Conservation (phyloP, 37 sponge, comb jelly and placozoan genomes). For the Halisarca cf. caerulea region DNA sequence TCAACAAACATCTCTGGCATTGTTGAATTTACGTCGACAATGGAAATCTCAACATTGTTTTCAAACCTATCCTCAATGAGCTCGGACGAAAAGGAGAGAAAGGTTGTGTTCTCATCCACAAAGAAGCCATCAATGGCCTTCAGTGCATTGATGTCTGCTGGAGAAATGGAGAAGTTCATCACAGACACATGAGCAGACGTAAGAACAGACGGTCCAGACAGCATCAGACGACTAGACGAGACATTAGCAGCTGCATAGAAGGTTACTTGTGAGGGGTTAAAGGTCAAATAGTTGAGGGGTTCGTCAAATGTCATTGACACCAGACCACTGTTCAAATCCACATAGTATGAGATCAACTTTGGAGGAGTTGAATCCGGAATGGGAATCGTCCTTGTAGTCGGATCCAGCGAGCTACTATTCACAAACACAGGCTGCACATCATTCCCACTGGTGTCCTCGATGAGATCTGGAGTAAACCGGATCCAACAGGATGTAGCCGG, state of each 20-base stretch:
- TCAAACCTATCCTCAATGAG: conserved; percentile 47
- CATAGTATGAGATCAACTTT: conserved; percentile 37
- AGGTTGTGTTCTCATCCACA: conserved; percentile 61
- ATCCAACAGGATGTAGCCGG: conserved; percentile 55
- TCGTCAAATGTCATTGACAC: conserved; percentile 73
- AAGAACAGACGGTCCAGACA: conserved; percentile 14
- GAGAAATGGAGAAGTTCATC: conserved; percentile 45
- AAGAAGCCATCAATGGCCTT: conserved; percentile 72
- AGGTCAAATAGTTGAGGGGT: conserved; percentile 28
- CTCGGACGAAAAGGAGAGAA: conserved; percentile 32
- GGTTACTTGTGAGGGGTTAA: conserved; percentile 17
- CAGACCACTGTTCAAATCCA: conserved; percentile 40
- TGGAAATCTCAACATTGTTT: conserved; percentile 29
- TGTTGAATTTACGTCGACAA: conserved; percentile 45
- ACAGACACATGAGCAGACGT: conserved; percentile 17
- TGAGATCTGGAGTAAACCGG: conserved; percentile 44
- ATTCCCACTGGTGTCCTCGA: conserved; percentile 73
- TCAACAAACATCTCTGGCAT: conserved; percentile 38
- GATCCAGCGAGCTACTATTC: neutral
- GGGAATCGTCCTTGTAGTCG: conserved; percentile 6
- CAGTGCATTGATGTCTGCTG: conserved; percentile 35
- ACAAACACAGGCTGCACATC: conserved; percentile 20
- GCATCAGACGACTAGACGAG: conserved; percentile 37
- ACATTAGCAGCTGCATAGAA: conserved; percentile 34
- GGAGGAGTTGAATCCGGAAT: conserved; percentile 56